These are phyloP conservation scores for Hoplostethus atlanticus DNA, from an alignment of 2,797 vertebrate species.

Conservation along the genomic window DNA sequence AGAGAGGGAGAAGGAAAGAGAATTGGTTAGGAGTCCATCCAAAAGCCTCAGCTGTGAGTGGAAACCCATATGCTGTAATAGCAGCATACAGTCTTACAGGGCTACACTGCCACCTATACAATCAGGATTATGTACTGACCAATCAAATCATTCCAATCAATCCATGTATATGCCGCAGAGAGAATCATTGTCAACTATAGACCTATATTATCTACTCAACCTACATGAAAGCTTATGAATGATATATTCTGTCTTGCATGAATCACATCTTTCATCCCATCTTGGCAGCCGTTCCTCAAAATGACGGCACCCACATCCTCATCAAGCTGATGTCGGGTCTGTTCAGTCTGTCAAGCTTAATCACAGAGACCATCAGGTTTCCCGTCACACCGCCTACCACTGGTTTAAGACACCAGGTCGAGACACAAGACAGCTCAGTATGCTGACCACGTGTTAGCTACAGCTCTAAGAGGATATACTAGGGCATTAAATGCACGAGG, in stretches of 20 bases:
- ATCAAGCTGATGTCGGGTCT: conserved; percentile 13
- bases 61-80: conserved; percentile 59
- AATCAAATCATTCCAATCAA: conserved; percentile 15
- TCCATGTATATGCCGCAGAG: background rate
- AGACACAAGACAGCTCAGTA: conserved; percentile 10
- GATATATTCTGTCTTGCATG: background rate
- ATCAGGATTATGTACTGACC: conserved; percentile 35
- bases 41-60: conserved; percentile 57
- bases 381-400: conserved; percentile 13
- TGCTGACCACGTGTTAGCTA: conserved; percentile 18
- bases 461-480: conserved; percentile 16
- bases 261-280: conserved; percentile 17
- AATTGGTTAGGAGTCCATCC: conserved; percentile 50
- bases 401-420: conserved; percentile 23
- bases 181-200: conserved; percentile 6
- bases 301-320: conserved; percentile 5
- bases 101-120: conserved; percentile 22
- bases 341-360: conserved; percentile 22
- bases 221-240: background rate
- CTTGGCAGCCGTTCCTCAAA: background rate
- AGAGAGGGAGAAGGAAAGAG: conserved; percentile 19
- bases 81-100: conserved; percentile 32
- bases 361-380: conserved; percentile 23
- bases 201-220: background rate
- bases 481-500: conserved; percentile 21